Evolutionary conservation across 1,140 invertebrate genomes (phyloP), one percentile per base, ranked within the genome.

Genomic region (Neodiprion fabricii): DNA sequence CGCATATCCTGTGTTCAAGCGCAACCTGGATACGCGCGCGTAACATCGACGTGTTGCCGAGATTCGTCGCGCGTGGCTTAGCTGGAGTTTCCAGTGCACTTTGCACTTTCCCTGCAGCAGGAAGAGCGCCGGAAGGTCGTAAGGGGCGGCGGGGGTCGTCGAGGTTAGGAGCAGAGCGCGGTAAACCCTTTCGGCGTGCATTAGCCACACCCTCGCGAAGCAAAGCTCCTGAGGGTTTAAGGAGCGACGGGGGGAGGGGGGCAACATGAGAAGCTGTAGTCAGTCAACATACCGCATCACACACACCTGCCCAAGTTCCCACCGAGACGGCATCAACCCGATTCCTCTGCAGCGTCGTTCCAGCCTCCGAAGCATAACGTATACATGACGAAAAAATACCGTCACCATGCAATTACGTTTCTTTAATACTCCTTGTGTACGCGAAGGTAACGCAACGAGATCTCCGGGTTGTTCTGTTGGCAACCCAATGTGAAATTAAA

Each of bases 271-370:
- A 69, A 68, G 67, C 17, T 40, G 28, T 5, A 69, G 67, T 69
- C 67, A 69, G 67, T 69, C 67, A 69, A 69, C 67, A 69, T 69
- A 69, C 67, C 67, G 67, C 11, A 69, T 69, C 67, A 21, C 21
- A 69, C 7, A 69, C 67, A 69, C 21, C 67, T 69, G 67, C 23
- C 40, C 11, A 17, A 21, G 40, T 69, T 69, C 67, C 67, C 67
- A 69, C 53, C 53, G 53, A 61, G 53, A 61, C 53, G 53, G 11
- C 0, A 61, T 17, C 53, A 5, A 17, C 53, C n/a, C n/a, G 5
- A 2, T 40, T 40, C 28, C 28, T 40, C 5, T 40, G 1, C 28
- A 1, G 28, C 28, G 28, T 40, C 28, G 28, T 40, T 40, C 28
- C 28, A 40, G 28, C 28, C 5, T 14, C 4, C 11, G 53, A 61